Evolutionary conservation across 2,113 vertebrate genomes (phyloP).

Genomic region (Channa argus): DNA sequence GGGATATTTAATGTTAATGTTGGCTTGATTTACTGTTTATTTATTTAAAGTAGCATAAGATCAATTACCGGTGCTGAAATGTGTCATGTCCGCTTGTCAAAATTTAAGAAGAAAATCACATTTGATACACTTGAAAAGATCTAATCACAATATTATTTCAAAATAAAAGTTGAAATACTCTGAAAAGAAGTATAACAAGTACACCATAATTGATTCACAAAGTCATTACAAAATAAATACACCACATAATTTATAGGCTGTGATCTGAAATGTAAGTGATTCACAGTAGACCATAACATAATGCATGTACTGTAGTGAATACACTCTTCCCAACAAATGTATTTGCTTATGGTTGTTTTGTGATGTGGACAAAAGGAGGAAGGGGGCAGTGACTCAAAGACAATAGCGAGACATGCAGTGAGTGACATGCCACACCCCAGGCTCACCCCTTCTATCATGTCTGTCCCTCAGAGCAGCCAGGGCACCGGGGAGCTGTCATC

Average conservation of each 20-base stretch:
- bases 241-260: too few relatives aligned
- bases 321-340: conserved; percentile 5
- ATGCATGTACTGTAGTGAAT: not conserved
- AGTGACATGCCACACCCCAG: conserved; percentile 71
- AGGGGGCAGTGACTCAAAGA: conserved; percentile 34
- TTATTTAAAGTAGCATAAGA: too few relatives aligned
- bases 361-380: conserved; percentile 29
- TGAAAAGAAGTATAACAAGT: too few relatives aligned
- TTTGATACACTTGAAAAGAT: too few relatives aligned
- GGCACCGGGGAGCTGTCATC: conserved; percentile 68
- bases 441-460: conserved; percentile 66
- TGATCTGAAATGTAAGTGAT: too few relatives aligned
- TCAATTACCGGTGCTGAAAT: too few relatives aligned
- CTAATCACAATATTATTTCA: too few relatives aligned
- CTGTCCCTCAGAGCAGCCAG: conserved; percentile 49
- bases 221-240: too few relatives aligned
- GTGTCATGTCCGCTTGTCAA: too few relatives aligned
- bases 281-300: not conserved
- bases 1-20: not conserved
- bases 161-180: too few relatives aligned
- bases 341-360: conserved; percentile 1
- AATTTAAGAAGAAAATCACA: too few relatives aligned
- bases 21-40: not conserved
- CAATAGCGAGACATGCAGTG: conserved; percentile 51
- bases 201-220: too few relatives aligned